Base-by-base conservation (phyloP, 2,113 vertebrate species). In the Apaloderma vittatum region DNA sequence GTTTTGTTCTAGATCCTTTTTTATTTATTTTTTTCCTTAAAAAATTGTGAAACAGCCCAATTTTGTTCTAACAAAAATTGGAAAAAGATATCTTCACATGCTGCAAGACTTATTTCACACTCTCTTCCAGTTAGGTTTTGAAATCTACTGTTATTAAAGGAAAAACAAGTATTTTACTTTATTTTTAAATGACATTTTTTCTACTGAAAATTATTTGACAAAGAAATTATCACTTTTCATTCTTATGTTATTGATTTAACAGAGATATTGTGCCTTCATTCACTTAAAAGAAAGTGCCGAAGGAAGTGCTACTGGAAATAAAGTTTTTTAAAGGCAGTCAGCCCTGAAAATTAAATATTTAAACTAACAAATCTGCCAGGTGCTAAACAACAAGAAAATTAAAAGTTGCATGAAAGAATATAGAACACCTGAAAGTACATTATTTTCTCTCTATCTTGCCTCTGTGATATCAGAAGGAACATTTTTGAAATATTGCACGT, bases 401-500 rank as follows among this genome's bases (percentile, higher is more conserved):
- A 71, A 68, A 91, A 54, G 11, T 17, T 19, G 58, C 11, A 24
- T 18, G 20, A 46, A 43, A 66, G 10, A 88, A 55, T 46, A 51
- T 7, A 51, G 9, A 94, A 65, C 3, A 2, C 37, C 11, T 70
- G 7, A 8, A 91, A 86, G 32, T 20, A n/a, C 4, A 6, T 5
- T 10, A 65, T 80, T 94, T 55, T 26, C 22, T 86, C 14, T 73
- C 1, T 26, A 20, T 72, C 21, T 61, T 67, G 14, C 86, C 52
- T 92, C 83, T n/a, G 61, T 27, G 24, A 75, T 92, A 45, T 89
- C 76, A 84, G 62, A 91, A 75, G 73, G 49, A 88, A 51, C 7
- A 5, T 65, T 94, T 95, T 48, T 75, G 79, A 97, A 94, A 93
- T 94, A 95, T 71, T 93, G 61, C 48, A 68, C 0, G 11, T 92